Percentiles rank a stretch among this genome's conserved stretches.
These are phyloP conservation scores for Hylaeus anthracinus DNA, from an alignment of 1,140 invertebrate species.

Conservation along the genomic window DNA sequence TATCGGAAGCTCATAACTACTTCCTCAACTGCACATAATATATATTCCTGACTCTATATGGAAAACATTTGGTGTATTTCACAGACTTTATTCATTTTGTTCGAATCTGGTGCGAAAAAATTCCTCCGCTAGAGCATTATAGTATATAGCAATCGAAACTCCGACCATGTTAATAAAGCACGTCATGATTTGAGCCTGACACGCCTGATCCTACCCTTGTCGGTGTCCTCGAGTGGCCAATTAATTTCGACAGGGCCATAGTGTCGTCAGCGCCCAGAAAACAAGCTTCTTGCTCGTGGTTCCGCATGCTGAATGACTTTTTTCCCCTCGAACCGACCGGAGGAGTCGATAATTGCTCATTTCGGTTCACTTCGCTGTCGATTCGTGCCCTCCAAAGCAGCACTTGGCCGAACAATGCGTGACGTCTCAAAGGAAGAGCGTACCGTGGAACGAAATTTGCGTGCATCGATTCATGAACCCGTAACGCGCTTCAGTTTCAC, in stretches of 20 bases:
- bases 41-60: too few relatives aligned
- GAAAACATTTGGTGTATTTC: too few relatives aligned
- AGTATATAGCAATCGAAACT: too few relatives aligned
- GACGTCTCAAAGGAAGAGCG: slow-evolving; percentile 45
- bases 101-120: too few relatives aligned
- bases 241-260: too few relatives aligned
- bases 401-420: slow-evolving; percentile 48
- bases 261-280: too few relatives aligned
- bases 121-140: too few relatives aligned
- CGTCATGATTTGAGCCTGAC: too few relatives aligned
- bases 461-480: slow-evolving; percentile 35
- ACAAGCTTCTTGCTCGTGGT: not conserved
- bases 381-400: slow-evolving; percentile 37
- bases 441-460: slow-evolving; percentile 33
- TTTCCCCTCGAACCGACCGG: not conserved
- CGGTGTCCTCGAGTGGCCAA: too few relatives aligned
- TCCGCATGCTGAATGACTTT: slow-evolving; percentile 8
- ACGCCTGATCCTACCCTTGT: too few relatives aligned
- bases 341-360: slow-evolving; percentile 41
- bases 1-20: not conserved
- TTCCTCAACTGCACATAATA: not conserved
- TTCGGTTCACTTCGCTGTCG: slow-evolving; percentile 37
- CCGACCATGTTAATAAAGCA: too few relatives aligned
- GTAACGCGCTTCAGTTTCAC: slow-evolving; percentile 47
- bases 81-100: too few relatives aligned